phyloP scores from a whole-genome alignment of 2,113 vertebrate species.

The Ascaphus truei region DNA sequence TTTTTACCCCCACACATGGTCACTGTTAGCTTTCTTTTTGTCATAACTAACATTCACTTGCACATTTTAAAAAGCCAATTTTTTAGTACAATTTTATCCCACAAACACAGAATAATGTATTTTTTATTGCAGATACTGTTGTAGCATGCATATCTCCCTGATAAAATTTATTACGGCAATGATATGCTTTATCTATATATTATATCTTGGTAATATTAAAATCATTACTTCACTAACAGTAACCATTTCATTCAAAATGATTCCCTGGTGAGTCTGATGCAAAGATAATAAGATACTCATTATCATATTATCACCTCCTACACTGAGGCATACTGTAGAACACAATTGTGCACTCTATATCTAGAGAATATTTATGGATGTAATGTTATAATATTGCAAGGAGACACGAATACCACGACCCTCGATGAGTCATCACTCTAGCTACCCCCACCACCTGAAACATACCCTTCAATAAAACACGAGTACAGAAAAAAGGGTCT shows the following conservation, averaged over 20 bases:
- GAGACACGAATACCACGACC: background rate
- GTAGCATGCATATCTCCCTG: slow-evolving; percentile 10
- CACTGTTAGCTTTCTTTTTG: background rate
- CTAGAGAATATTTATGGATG: background rate
- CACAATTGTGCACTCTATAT: background rate
- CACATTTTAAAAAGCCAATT: slow-evolving; percentile 7
- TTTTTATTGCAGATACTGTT: slow-evolving; percentile 16
- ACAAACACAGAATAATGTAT: slow-evolving; percentile 11
- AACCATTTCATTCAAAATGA: slow-evolving; percentile 5
- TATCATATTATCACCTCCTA: slow-evolving; percentile 9
- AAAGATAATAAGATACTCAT: slow-evolving; percentile 10
- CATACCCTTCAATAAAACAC: too few relatives aligned
- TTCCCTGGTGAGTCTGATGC: slow-evolving; percentile 19
- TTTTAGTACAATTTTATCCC: slow-evolving; percentile 11
- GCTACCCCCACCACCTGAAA: too few relatives aligned
- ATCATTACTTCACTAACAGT: slow-evolving; percentile 2
- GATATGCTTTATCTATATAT: slow-evolving; percentile 11
- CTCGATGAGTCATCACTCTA: too few relatives aligned
- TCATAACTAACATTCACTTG: background rate
- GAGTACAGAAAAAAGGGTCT: too few relatives aligned
- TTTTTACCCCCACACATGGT: background rate
- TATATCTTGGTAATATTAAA: slow-evolving; percentile 20
- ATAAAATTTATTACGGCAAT: slow-evolving; percentile 17
- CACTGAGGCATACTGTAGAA: background rate
- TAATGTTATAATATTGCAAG: too few relatives aligned